These are phyloP conservation scores for Stenotaenia linearis DNA, from an alignment of 2,888 invertebrate species.

Conservation along the genomic window DNA sequence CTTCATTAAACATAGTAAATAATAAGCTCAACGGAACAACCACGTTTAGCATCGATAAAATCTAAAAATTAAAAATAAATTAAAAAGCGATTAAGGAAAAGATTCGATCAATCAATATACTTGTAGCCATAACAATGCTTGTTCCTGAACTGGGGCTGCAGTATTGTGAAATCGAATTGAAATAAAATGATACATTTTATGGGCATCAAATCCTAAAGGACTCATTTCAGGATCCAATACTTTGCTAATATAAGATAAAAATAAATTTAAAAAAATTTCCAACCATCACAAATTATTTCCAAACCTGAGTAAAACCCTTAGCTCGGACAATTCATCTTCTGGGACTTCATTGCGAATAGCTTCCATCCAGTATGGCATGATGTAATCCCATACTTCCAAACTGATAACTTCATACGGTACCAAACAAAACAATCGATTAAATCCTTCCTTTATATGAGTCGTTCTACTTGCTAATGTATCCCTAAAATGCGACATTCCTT, in stretches of 20 bases:
- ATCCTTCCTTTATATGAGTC: slow-evolving; percentile 88
- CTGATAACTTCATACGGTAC: slow-evolving; percentile 97
- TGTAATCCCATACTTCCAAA: slow-evolving; percentile 90
- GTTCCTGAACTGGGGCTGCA: slow-evolving; percentile 74
- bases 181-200: slow-evolving; percentile 91
- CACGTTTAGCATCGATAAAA: slow-evolving; percentile 78
- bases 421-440: slow-evolving; percentile 87
- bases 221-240: slow-evolving; percentile 95
- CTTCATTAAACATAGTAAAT: slow-evolving; percentile 84
- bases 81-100: not conserved
- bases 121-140: slow-evolving; percentile 83
- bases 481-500: too few species aligned
- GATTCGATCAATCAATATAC: slow-evolving; percentile 46
- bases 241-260: slow-evolving; percentile 59
- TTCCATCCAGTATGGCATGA: slow-evolving; percentile 99
- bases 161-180: slow-evolving; percentile 74
- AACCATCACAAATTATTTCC: not conserved
- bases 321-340: slow-evolving; percentile 75
- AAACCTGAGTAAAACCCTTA: slow-evolving; percentile 71
- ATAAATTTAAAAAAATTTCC: not conserved
- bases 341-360: slow-evolving; percentile 88
- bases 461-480: slow-evolving; percentile 73
- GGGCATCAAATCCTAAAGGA: slow-evolving; percentile 88
- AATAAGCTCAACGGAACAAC: slow-evolving; percentile 79
- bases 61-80: slow-evolving; percentile 41